Base-by-base conservation (phyloP, 2,113 vertebrate genomes). In the Chitala chitala region DNA sequence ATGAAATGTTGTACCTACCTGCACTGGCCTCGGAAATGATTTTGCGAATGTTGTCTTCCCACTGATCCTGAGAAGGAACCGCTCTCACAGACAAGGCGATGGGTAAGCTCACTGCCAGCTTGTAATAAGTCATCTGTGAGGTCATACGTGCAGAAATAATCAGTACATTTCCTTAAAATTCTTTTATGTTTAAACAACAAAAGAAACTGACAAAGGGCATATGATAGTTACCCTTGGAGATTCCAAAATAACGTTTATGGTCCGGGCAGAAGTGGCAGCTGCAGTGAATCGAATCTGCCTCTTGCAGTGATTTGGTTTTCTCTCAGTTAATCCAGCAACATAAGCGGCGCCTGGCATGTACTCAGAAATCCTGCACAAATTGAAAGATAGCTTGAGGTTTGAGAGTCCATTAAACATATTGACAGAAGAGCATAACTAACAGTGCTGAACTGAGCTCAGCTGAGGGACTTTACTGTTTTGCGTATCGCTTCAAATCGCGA, bases 91-190 rank as follows among this genome's bases (percentile, higher is more conserved):
- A 89, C 68, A 94, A 42, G 31, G 83, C 22, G 2, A 89, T 12
- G 5, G 91, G 91, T 71, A 95, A 85, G 51, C n/a, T 72, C 33
- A 91, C 0, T 76, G 79, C 76, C 80, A 82, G 65, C 75, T 84
- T 89, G 46, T 87, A 92, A 65, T 87, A 29, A 4, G 78, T 84
- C 64, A 69, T 29, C 94, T 96, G 85, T 50, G 81, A 82, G 78
- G 20, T 9, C 61, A 53, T n/a, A n/a, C 9, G 75, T 8, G 13
- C 22, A 51, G 7, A 26, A 4, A 56, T 33, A 15, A 78, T 24
- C 59, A 29, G 5, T 63, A 58, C 31, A 50, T 5, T 20, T 15
- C 2, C 7, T 65, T 29, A 1, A 75, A 59, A n/a, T n/a, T n/a
- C n/a, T n/a, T 29, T n/a, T 12, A 44, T 10, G 54, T 24, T 58